Evolutionary conservation across 2,113 vertebrate species (phyloP), one percentile per base, ranked within the genome.

Genomic region (Istiophorus platypterus): DNA sequence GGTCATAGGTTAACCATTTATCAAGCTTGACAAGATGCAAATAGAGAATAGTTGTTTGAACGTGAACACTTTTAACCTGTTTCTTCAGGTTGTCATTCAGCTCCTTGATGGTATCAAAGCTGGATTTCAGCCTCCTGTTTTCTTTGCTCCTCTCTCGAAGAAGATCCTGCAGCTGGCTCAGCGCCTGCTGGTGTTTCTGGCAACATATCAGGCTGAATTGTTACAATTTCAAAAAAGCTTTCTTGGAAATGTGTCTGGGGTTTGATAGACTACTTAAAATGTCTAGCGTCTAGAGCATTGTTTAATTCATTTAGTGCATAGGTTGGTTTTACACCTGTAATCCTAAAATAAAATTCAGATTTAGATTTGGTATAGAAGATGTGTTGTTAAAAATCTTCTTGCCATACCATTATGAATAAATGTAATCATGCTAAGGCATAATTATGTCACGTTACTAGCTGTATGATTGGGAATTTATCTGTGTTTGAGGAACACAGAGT

Each of bases 1-100:
- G 20, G 59, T 5, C 29, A 34, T 20, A 1, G 1, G 26, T 59
- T n/a, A 37, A 11, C 18, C 9, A 62, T 22, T 64, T 14, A n/a
- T 11, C 37, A 26, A 7, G 37, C 1, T 24, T 14, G 26, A 63
- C 37, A 59, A 15, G 66, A 72, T 0, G 5, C 3, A 52, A 39
- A 42, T n/a, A 64, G 15, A 57, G 24, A 15, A 1, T 67, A 3
- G 3, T 0, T 15, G 29, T n/a, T 24, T 41, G 20, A 34, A 2
- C 37, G n/a, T 7, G 17, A 39, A 26, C 8, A 45, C 11, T 15
- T 76, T 56, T 42, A 2, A 95, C 97, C 96, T 97, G 96, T 85
- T 96, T 97, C 85, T 91, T 98, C 94, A 97, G 88, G 73, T 89
- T 93, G 73, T 97, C 95, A 72, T 98, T 98, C 63, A 96, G 78